Conservation (phyloP, 2,797 vertebrate species). For the Sebastes minor region DNA sequence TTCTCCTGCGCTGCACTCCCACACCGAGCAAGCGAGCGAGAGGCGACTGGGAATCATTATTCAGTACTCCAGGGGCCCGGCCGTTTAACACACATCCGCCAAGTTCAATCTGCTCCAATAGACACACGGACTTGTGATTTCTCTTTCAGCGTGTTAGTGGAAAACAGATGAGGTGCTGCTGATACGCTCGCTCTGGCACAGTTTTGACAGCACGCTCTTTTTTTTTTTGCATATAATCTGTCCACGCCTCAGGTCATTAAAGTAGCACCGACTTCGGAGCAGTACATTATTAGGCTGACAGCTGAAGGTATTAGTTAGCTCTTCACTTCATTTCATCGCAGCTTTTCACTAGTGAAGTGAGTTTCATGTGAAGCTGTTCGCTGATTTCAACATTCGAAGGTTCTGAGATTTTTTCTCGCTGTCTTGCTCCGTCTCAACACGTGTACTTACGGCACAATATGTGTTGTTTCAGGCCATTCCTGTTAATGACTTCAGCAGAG, state of each 20-base stretch:
- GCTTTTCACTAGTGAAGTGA: constrained; percentile 15
- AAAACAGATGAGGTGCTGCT: constrained; percentile 66
- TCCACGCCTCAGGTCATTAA: constrained; percentile 60
- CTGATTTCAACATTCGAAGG: constrained; percentile 13
- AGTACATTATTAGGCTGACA: constrained; percentile 33
- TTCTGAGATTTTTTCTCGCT: background rate
- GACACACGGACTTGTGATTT: constrained; percentile 55
- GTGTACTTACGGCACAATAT: constrained; percentile 8
- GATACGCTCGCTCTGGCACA: constrained; percentile 13
- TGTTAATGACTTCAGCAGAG: constrained; percentile 44
- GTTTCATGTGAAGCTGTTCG: constrained; percentile 2
- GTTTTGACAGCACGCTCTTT: constrained; percentile 42
- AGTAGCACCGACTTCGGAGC: constrained; percentile 31
- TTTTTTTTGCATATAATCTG: constrained; percentile 45
- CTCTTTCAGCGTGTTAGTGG: constrained; percentile 56
- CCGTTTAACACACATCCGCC: constrained; percentile 68
- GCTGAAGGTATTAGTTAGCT: constrained; percentile 44
- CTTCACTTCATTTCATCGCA: constrained; percentile 21
- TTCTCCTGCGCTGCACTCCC: constrained; percentile 30
- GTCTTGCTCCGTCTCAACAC: background rate
- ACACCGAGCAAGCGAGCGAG: constrained; percentile 32
- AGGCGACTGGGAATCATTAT: constrained; percentile 67
- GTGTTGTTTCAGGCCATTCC: constrained; percentile 60
- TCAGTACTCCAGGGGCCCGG: constrained; percentile 49
- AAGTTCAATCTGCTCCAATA: constrained; percentile 60